Evolutionary conservation across 2,888 invertebrate species (phyloP).

Genomic region (Lithophane socia): DNA sequence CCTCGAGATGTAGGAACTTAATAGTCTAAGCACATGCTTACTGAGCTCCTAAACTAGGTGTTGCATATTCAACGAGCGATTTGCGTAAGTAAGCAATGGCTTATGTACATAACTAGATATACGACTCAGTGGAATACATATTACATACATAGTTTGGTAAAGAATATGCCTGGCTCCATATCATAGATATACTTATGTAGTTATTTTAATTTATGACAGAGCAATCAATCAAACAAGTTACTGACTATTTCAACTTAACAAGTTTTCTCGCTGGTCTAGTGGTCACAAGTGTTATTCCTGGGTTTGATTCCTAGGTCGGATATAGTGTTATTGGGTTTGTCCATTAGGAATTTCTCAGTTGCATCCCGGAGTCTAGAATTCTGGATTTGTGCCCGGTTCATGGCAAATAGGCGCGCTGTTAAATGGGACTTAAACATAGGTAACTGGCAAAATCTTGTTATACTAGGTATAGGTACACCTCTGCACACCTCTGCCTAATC

Average conservation of each 20-base stretch:
- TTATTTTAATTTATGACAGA: not conserved
- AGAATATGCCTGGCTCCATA: slow-evolving; percentile 58
- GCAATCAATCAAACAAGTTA: not conserved
- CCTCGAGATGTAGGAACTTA: slow-evolving; percentile 83
- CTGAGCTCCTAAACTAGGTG: slow-evolving; percentile 88
- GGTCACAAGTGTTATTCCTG: not conserved
- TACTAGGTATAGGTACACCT: not conserved
- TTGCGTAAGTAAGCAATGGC: slow-evolving; percentile 90
- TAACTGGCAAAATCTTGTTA: too few species aligned
- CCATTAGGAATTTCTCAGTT: not conserved
- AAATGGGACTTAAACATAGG: not conserved
- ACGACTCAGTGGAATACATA: slow-evolving; percentile 67
- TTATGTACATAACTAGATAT: slow-evolving; percentile 84
- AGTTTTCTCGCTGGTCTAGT: not conserved
- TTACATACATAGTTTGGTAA: slow-evolving; percentile 65
- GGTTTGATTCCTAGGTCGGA: not conserved
- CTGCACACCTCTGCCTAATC: not conserved
- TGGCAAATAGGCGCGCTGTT: not conserved
- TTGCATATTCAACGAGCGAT: slow-evolving; percentile 90
- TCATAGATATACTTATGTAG: not conserved
- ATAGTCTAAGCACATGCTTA: slow-evolving; percentile 89
- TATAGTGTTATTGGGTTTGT: not conserved
- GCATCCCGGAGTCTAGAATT: too few species aligned
- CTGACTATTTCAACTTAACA: not conserved
- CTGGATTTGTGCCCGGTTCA: not conserved